Evolutionary conservation across 1,140 invertebrate genomes (phyloP), one percentile per base, ranked within the genome.

Genomic region (Philaenus spumarius): DNA sequence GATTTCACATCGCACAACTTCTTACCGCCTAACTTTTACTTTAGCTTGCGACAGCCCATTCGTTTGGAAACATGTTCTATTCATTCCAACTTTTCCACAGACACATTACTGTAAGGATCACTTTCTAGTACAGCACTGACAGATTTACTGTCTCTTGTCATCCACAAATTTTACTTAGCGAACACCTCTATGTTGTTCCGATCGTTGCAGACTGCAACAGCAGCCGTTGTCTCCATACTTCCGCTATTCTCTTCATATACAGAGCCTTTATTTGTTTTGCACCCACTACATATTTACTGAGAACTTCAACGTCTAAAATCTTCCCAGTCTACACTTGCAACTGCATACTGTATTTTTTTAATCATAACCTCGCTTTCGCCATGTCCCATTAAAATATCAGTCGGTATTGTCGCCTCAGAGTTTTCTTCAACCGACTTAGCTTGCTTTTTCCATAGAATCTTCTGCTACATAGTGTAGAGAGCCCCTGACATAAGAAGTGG

Each of bases 201-300:
- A 66, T 40, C 65, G 45, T 50, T 60, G 39, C 57, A 63, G 22
- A 66, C 64, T 43, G 59, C 46, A 26, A 63, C 51, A 34, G 59
- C 61, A 51, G 52, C 55, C n/a, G 40, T 42, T 17, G 53, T 57
- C 46, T 65, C 65, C 65, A 65, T 66, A 51, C 58, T 59, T 30
- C 50, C 65, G 54, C 58, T 62, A 23, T 55, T 63, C 40, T 58
- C 63, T 39, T 45, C 37, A 55, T 63, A 62, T 20, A 5, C 52
- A 26, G 17, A 15, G n/a, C 35, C n/a, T 42, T 55, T 42, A 12
- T 11, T 19, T 55, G 17, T 55, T 5, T 42, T 23, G 42, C 35
- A 54, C 24, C 59, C 54, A 37, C 48, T 45, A 40, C 62, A 62
- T 58, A 51, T 51, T 64, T 62, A 15, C 14, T 53, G 12, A 62